phyloP scores from a whole-genome alignment of 2,888 invertebrate species.

The Spisula solida region DNA sequence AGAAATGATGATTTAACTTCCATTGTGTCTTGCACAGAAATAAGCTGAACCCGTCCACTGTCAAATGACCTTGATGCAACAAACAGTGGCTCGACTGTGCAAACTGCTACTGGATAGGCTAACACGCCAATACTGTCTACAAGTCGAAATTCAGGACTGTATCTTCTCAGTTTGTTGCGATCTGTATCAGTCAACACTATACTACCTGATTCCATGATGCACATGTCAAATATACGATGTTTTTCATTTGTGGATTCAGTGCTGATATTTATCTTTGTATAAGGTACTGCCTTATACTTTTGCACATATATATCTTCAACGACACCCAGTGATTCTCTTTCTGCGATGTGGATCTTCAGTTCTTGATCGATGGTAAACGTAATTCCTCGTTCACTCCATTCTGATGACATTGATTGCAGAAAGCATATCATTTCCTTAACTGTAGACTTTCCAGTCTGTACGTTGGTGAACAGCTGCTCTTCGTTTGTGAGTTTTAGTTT shows the following conservation, averaged over 20 bases:
- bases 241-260: not conserved
- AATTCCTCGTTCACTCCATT: constrained; percentile 1
- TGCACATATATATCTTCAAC: not conserved
- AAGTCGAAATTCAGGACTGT: not conserved
- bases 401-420: not conserved
- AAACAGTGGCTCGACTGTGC: not conserved
- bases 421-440: not conserved
- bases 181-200: constrained; percentile 5
- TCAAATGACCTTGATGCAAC: not conserved
- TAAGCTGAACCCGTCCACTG: not conserved
- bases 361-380: constrained; percentile 12
- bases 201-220: not conserved
- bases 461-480: constrained; percentile 17
- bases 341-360: not conserved
- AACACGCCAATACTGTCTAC: constrained; percentile 15
- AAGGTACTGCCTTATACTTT: not conserved
- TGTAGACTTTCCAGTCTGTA: not conserved
- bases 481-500: constrained; percentile 18
- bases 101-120: not conserved
- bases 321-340: not conserved
- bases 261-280: not conserved
- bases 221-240: constrained; percentile 1
- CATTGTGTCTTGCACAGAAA: not conserved
- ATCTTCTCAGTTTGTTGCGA: not conserved
- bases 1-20: not conserved